Percentiles rank a stretch among this genome's conserved stretches.
Evolutionary conservation across 2,888 invertebrate species (phyloP).

Genomic region (Hoplodrina ambigua): DNA sequence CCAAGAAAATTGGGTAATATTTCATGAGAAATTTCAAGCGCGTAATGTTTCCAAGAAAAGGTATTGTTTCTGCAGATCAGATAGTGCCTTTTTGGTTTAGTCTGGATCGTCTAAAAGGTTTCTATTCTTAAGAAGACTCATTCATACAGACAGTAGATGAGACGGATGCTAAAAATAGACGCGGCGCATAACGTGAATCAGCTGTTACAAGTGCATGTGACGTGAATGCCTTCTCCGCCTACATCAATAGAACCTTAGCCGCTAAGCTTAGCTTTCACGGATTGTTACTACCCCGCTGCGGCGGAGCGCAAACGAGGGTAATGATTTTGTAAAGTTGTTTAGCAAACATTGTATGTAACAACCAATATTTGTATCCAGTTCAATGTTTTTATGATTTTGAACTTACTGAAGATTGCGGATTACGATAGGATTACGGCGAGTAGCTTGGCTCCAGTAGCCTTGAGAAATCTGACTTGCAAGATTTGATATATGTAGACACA

Average conservation of each 20-base stretch:
- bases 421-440: no score
- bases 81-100: neutral
- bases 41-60: slow-evolving; percentile 3
- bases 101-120: slow-evolving; percentile 23
- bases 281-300: neutral
- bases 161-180: slow-evolving; percentile 79
- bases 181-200: slow-evolving; percentile 79
- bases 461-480: slow-evolving; percentile 19
- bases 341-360: no score
- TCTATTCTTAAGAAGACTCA: slow-evolving; percentile 60
- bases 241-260: slow-evolving; percentile 29
- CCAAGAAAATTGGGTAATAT: slow-evolving; percentile 7
- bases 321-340: no score
- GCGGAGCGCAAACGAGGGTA: no score
- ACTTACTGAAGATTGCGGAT: no score
- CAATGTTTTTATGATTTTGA: neutral
- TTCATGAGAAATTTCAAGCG: slow-evolving; percentile 19
- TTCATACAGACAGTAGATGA: slow-evolving; percentile 73
- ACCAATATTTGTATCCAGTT: no score
- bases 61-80: slow-evolving; percentile 11
- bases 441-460: slow-evolving; percentile 7
- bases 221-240: slow-evolving; percentile 60
- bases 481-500: slow-evolving; percentile 17
- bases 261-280: slow-evolving; percentile 6
- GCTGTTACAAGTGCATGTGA: slow-evolving; percentile 76